Base-by-base conservation (phyloP, 2,888 invertebrate species). In the Erebia epiphron region DNA sequence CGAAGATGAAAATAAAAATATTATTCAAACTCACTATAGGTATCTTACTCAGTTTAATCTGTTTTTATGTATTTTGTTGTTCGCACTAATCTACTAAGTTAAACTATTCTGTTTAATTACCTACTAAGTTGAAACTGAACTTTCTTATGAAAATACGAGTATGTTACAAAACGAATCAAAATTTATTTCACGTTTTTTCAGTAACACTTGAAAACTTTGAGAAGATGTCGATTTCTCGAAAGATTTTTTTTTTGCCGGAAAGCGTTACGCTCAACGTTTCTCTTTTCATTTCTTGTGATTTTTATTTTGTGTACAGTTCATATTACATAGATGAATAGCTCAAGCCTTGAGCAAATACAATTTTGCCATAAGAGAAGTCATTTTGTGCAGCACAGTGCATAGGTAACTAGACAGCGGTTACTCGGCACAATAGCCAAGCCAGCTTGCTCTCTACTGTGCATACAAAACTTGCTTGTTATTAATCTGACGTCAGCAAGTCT, bases 361-460 rank as follows among this genome's bases (percentile, higher is more conserved):
- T 11, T 62, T 50, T 11, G 21, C 14, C 43, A 13, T 41, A 56
- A 41, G 18, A 26, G 46, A 56, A 73, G 73, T 73, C 67, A 72
- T 68, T 71, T 74, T 74, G 68, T 66, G 67, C 60, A 71, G 68
- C 68, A 73, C 73, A 73, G 70, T 73, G 35, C 35, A 35, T 7
- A 35, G 35, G 75, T 76, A 70, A 1, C 14, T 46, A 46, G 78
- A 75, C 73, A 75, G 78, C 75, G 78, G 74, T 73, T 76, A 74
- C 69, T 80, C 81, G 84, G 83, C 83, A 85, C 80, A 86, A 86
- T 83, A 81, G 84, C 82, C 85, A 85, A 86, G 84, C 83, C 83
- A 88, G 86, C 83, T 86, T 85, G 83, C 82, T 81, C 82, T 82
- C 83, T 83, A 84, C 81, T 81, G 81, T 81, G 81, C 81, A 82